A percentile compares a stretch with the other conserved stretches of the same genome.
phyloP scores from a whole-genome alignment of 2,113 vertebrate species.

The Lutjanus erythropterus region DNA sequence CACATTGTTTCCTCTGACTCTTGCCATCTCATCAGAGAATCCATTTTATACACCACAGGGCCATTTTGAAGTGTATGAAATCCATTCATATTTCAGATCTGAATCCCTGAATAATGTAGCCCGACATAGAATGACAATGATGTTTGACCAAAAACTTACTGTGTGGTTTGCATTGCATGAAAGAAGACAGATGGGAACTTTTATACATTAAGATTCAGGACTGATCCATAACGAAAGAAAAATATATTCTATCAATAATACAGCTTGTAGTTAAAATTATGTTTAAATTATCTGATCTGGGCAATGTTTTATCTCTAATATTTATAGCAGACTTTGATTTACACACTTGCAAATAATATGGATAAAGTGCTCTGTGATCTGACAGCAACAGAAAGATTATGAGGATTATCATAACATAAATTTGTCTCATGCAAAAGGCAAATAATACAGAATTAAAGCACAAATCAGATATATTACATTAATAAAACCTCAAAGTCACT shows the following conservation, averaged over 20 bases:
- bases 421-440: background rate
- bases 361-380: background rate
- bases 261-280: background rate
- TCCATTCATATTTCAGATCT: constrained; percentile 43
- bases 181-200: background rate
- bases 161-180: background rate
- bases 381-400: background rate
- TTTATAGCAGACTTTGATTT: background rate
- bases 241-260: background rate
- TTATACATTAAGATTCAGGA: background rate
- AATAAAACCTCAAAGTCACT: background rate
- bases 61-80: constrained; percentile 42
- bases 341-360: background rate
- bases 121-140: background rate
- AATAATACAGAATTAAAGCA: background rate
- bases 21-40: constrained; percentile 35
- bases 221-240: background rate
- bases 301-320: background rate
- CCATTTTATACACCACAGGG: constrained; percentile 38
- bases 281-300: background rate
- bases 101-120: constrained; percentile 36
- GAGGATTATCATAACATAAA: background rate
- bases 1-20: constrained; percentile 13
- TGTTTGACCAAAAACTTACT: background rate
- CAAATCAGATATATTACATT: background rate